Base-by-base conservation (phyloP, 2,113 vertebrate genomes). In the Porphyrio hochstetteri region DNA sequence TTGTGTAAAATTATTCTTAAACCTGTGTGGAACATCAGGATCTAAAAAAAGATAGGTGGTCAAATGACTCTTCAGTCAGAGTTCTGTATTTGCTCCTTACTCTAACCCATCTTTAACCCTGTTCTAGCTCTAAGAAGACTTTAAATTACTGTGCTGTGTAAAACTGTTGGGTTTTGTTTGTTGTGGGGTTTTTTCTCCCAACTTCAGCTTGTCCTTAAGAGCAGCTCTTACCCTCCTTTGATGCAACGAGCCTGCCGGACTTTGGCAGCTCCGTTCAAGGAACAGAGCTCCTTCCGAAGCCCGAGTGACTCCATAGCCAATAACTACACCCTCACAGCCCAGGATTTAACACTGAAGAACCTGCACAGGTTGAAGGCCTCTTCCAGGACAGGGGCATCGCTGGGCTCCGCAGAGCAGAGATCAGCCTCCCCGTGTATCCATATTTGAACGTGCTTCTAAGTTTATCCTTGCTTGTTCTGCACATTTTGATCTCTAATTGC, bases 221-320 rank as follows among this genome's bases (percentile, higher is more conserved):
- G 97, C 68, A 97, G 93, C 40, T 64, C 65, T 53, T 97, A 98
- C 35, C 99, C 99, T 17, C 98, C 98, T 50, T 97, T 99, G 86
- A 98, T 99, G 97, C 99, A 99, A 90, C 52, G 53, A 42, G 85
- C 63, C 2, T 98, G 98, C 2, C 97, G 98, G 98, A 98, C 97
- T 33, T 83, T 97, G 88, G 98, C 98, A 19, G 98, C 92, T 71
- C 99, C 99, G 2, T 99, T 98, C 95, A 99, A 99, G 96, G 99
- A 99, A 35, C 98, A 97, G 56, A 57, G 44, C 17, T 88, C 97
- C 90, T 92, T 97, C 83, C 96, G 98, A 31, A 98, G 96, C 56
- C 99, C 98, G 5, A 99, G 98, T 71, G 98, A 99, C 87, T 98
- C 98, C 80, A 99, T 99, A 69, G 99, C 97, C 80, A 99, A 98